Evolutionary conservation across 2,113 vertebrate species (phyloP).

Genomic region (Nematolebias whitei): DNA sequence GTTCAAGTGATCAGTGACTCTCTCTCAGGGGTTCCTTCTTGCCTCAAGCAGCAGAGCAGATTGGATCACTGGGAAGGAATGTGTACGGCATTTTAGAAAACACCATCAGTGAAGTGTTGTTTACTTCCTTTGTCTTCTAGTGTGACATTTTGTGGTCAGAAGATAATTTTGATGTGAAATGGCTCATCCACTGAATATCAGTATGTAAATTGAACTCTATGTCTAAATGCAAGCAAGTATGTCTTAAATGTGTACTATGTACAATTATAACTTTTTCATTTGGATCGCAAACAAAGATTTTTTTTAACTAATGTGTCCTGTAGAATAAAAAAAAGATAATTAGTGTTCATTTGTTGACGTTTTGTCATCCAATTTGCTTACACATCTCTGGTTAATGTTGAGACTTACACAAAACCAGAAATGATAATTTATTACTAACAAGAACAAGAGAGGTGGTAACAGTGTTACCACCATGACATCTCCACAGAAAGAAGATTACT

Average conservation of each 20-base stretch:
- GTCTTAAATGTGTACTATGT: neutral
- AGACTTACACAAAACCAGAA: conserved; percentile 39
- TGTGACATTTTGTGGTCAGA: conserved; percentile 6
- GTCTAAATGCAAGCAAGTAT: conserved; percentile 1
- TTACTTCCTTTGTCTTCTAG: conserved; percentile 18
- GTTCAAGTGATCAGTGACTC: conserved; percentile 60
- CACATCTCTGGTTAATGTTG: conserved; percentile 16
- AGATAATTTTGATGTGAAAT: neutral
- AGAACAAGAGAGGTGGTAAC: conserved; percentile 41
- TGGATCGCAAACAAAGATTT: neutral
- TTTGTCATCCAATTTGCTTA: conserved; percentile 21
- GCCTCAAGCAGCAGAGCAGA: conserved; percentile 57
- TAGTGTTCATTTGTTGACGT: neutral
- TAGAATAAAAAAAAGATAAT: neutral
- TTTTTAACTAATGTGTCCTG: too few species aligned
- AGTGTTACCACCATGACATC: conserved; percentile 40
- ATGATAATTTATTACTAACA: conserved; percentile 55
- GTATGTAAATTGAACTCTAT: conserved; percentile 7
- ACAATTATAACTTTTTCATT: neutral
- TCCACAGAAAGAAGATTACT: conserved; percentile 46
- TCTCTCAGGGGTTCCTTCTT: conserved; percentile 49
- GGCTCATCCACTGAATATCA: neutral
- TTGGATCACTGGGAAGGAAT: conserved; percentile 61
- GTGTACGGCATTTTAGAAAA: conserved; percentile 38
- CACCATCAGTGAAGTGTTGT: conserved; percentile 27